phyloP scores from a whole-genome alignment of 2,888 invertebrate species.

The Sminthurides aquaticus region DNA sequence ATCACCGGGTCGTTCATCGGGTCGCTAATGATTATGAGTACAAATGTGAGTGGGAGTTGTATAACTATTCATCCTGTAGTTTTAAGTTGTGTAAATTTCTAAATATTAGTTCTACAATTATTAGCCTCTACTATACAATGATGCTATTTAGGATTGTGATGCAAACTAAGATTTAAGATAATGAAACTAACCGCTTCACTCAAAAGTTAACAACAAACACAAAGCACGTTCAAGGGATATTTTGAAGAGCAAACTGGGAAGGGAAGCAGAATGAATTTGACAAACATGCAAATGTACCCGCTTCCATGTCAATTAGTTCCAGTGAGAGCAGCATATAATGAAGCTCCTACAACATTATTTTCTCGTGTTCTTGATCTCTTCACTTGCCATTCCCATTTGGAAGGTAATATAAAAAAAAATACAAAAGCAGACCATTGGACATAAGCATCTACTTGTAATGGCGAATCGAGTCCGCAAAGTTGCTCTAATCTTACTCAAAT shows the following conservation, averaged over 20 bases:
- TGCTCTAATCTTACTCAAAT: too few relatives aligned
- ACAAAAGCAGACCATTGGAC: slow-evolving; percentile 19
- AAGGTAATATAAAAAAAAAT: slow-evolving; percentile 22
- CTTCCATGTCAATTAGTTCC: slow-evolving; percentile 4
- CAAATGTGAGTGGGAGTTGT: too few relatives aligned
- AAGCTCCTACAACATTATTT: slow-evolving; percentile 50
- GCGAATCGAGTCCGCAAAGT: slow-evolving; percentile 4
- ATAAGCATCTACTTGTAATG: slow-evolving; percentile 13
- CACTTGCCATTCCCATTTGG: slow-evolving; percentile 49
- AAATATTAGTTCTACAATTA: too few relatives aligned
- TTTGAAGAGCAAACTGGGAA: not conserved
- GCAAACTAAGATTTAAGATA: not conserved
- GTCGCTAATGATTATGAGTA: too few relatives aligned
- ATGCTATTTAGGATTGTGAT: too few relatives aligned
- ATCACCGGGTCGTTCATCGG: too few relatives aligned
- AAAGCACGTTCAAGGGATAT: not conserved
- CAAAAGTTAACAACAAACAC: not conserved
- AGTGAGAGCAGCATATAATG: slow-evolving; percentile 39
- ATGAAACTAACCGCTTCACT: not conserved
- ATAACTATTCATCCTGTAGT: too few relatives aligned
- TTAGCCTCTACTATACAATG: too few relatives aligned
- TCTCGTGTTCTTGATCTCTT: slow-evolving; percentile 72
- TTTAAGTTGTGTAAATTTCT: too few relatives aligned
- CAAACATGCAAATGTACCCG: not conserved
- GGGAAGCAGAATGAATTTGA: not conserved